Base-by-base conservation (phyloP, 2,888 invertebrate genomes). In the Pheosia gnoma region DNA sequence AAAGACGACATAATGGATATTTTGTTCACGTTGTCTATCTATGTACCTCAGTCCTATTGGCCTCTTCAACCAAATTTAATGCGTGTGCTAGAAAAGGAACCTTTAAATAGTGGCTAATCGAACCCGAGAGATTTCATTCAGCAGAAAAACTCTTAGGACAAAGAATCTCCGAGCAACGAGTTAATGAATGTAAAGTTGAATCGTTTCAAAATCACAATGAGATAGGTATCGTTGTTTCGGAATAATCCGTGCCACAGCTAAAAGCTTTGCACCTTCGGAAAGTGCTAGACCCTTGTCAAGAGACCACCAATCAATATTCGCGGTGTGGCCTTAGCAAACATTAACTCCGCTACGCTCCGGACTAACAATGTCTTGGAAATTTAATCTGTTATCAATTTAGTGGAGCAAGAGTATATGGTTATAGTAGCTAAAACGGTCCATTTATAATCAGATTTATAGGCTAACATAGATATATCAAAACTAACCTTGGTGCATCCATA, bases 261-360 rank as follows among this genome's bases (percentile, higher is more conserved):
- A 74, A 74, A 70, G 68, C 59, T 54, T 75, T 63, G 59, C 70
- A 78, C 79, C 78, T 75, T 65, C 47, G 62, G 63, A 63, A 76
- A 73, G 72, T 72, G 80, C 77, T 75, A 63, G 71, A 87, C 86
- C 87, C 87, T 81, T 80, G 84, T 87, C 86, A 87, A 75, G 75
- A 67, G 70, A 73, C 80, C 77, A 77, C 82, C 78, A 80, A 86
- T 86, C 87, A 85, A 87, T 88, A 86, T 83, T 82, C 82, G 66
- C 58, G 62, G 62, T 62, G 69, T 77, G 74, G 74, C 76, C 76
- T 79, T 77, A 62, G 77, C 81, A 79, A 84, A 87, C 85, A 87
- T 86, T 86, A 83, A 85, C 84, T 80, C 74, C 76, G 61, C 59
- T 11, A 45, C 45, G 38, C 47, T 41, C 11, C 56, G 25, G 37